Evolutionary conservation across 2,797 vertebrate species (phyloP), one percentile per base, ranked within the genome.

Genomic region (Pipistrellus pipistrellus): DNA sequence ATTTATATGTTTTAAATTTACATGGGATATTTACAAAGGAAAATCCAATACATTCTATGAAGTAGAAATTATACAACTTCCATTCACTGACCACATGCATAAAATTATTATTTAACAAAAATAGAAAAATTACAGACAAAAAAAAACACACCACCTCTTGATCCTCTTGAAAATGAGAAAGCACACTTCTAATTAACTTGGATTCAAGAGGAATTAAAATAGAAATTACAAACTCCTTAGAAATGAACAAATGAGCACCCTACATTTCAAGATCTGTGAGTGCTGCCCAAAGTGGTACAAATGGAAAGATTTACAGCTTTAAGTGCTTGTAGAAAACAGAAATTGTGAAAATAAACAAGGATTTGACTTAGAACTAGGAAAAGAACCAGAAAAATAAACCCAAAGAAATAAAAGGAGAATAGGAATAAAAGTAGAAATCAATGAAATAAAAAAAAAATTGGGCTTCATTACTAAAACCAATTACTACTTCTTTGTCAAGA

Each of bases 201-300:
- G 81, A 95, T 95, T 93, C 92, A 77, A 85, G 93, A 95, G 84
- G 87, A 96, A 95, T 96, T 96, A 95, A 95, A 96, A 96, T 78
- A 88, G 85, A 96, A 96, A 96, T 94, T 78, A 94, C 81, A 93
- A 76, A 89, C 35, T 84, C 44, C 86, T 94, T 92, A 82, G 94
- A 95, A 95, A 89, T 73, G 91, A 91, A 94, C 91, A 95, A 85
- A 83, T 27, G 78, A 86, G 75, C 41, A 30, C 76, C 48, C 59
- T 84, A 23, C 85, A 82, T 84, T 69, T 95, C 32, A 25, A 84
- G 91, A 92, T 84, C 88, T 68, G 18, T 20, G 25, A 73, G 55
- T 11, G 6, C 32, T 89, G 86, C 76, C 76, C 88, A 66, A 23
- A 62, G 84, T 75, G 72, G 35, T 64, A 4, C 76, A 69, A 69